These are phyloP conservation scores for Coracias cyanogaster DNA, from an alignment of 2,797 vertebrate genomes.

Conservation along the genomic window DNA sequence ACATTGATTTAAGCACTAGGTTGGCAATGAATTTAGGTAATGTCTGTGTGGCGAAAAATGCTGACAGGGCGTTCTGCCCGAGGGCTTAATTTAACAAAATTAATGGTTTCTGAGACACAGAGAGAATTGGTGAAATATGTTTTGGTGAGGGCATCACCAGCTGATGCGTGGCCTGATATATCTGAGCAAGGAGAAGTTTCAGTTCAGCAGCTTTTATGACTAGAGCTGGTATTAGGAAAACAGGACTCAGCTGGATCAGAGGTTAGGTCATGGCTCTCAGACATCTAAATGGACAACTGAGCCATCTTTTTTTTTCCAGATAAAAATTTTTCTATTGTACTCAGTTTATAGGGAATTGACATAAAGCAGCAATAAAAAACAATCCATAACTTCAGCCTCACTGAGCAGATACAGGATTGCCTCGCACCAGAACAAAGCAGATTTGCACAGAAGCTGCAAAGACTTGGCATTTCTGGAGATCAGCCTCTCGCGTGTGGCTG, in stretches of 20 bases:
- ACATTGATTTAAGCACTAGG: neutral
- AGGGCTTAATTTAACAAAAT: neutral
- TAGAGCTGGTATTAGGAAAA: neutral
- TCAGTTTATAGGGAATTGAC: neutral
- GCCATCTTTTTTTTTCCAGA: neutral
- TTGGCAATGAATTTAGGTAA: neutral
- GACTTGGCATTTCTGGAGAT: neutral
- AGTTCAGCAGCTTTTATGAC: neutral
- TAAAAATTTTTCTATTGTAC: neutral
- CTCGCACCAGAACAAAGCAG: neutral
- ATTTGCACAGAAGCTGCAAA: neutral
- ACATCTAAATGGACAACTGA: neutral
- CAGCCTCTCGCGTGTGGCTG: rapidly evolving
- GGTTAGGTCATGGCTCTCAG: neutral
- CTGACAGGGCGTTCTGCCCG: rapidly evolving
- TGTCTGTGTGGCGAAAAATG: neutral
- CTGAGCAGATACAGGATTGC: neutral
- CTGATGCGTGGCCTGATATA: neutral
- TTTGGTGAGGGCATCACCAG: neutral
- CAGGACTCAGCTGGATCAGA: neutral
- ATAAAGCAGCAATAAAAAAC: neutral
- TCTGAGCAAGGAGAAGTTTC: neutral
- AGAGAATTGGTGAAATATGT: neutral
- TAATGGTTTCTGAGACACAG: neutral
- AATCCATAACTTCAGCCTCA: neutral